Evolutionary conservation across 1,140 invertebrate species (phyloP).

Genomic region (Bombus superbus): DNA sequence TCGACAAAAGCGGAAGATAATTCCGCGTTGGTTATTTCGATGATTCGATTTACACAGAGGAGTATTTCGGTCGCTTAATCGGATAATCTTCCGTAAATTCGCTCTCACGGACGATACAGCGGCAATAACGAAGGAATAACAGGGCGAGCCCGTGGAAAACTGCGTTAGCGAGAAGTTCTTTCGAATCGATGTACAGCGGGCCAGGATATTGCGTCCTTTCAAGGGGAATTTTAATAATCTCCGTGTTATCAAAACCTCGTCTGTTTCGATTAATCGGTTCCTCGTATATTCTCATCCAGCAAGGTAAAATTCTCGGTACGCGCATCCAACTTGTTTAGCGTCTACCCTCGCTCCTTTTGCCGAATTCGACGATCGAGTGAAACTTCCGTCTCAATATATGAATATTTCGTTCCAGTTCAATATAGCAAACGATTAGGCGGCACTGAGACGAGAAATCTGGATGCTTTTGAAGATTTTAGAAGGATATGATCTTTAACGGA

Average conservation of each 20-base stretch:
- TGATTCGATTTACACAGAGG: constrained; percentile 56
- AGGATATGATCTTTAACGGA: no score
- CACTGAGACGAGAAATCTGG: no score
- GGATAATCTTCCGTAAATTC: constrained; percentile 35
- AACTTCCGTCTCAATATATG: not conserved
- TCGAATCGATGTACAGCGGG: not conserved
- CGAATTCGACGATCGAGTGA: not conserved
- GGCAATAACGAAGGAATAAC: not conserved
- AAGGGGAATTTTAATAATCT: not conserved
- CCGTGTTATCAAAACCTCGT: not conserved
- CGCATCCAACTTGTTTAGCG: not conserved
- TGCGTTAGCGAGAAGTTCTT: constrained; percentile 3
- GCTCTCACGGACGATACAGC: constrained; percentile 1
- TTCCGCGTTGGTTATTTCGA: constrained; percentile 33
- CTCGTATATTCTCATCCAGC: not conserved
- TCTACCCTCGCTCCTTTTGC: not conserved
- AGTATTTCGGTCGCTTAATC: constrained; percentile 47
- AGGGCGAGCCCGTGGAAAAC: not conserved
- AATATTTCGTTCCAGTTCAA: not conserved
- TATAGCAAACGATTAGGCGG: not conserved
- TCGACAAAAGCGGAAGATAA: constrained; percentile 48
- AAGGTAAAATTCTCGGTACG: not conserved
- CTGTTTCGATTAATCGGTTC: not conserved
- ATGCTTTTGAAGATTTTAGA: no score
- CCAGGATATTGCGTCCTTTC: not conserved